Percentiles rank a stretch among this genome's conserved stretches.
Conservation (phyloP, 92 coral and sea anemone species). For the Virgularia gustaviana region DNA sequence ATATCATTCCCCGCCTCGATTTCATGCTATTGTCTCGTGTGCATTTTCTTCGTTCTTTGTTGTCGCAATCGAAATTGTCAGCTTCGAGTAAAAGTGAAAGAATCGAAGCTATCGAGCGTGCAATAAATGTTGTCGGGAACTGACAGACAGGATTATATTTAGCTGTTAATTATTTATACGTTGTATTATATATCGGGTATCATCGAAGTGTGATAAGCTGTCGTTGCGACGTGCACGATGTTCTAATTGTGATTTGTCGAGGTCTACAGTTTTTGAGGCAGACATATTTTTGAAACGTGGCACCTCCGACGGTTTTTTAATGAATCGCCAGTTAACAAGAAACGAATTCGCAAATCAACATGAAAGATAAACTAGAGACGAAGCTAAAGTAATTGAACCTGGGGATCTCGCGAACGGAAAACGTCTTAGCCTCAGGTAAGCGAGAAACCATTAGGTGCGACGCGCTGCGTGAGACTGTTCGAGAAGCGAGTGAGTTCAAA, state of each 20-base stretch:
- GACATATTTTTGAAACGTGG: neutral
- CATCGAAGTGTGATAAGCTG: neutral
- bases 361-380: neutral
- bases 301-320: neutral
- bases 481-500: neutral
- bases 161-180: too few relatives aligned
- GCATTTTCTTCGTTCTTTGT: too few relatives aligned
- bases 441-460: slow-evolving; percentile 6
- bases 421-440: neutral
- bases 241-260: neutral
- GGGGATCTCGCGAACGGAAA: neutral
- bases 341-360: neutral
- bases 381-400: neutral
- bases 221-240: neutral
- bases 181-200: neutral
- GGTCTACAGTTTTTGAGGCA: neutral
- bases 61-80: too few relatives aligned
- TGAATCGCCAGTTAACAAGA: too few relatives aligned
- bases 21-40: too few relatives aligned
- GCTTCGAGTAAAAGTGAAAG: too few relatives aligned
- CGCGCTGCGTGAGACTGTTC: neutral
- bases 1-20: too few relatives aligned
- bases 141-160: slow-evolving; percentile 16
- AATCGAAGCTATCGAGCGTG: too few relatives aligned
- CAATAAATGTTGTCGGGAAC: slow-evolving; percentile 8